Base-by-base conservation (phyloP, 2,888 invertebrate species). In the Calameuta filiformis region DNA sequence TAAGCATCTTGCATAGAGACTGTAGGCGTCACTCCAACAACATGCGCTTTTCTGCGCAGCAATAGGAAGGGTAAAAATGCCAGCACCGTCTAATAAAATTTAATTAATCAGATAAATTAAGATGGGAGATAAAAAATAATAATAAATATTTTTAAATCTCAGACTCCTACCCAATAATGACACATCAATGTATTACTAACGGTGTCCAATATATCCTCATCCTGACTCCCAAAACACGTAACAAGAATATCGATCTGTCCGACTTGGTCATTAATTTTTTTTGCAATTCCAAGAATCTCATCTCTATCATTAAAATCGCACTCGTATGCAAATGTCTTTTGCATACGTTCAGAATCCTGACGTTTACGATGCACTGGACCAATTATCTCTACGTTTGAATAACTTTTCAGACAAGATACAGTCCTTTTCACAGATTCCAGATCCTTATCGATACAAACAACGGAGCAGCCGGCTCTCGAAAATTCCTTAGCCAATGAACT, bases 21-120 rank as follows among this genome's bases (percentile, higher is more conserved):
- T 1, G 85, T 83, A 30, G 91, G 91, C n/a, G 89, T 88, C 1
- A 91, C 85, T 35, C 90, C 91, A 75, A 91, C 84, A 31, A 91
- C 80, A 75, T 89, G 84, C 4, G 88, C 88, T 77, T 83, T 87
- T 69, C 81, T 85, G 12, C 83, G 85, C 35, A 84, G 81, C 75
- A 90, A 30, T 87, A 91, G 86, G 6, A 85, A 81, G 9, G 91
- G 91, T 30, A 91, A 78, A 80, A 91, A 90, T 3, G 91, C 87
- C 56, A 91, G 75, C n/a, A 90, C 87, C 30, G 87, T 89, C 91
- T 91, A 76, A 30, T 80, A 81, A 80, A 77, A 68, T 12, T 68
- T 4, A 31, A 56, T 34, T 23, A 34, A 35, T 75, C 33, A 33
- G 68, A 40, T 78, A 30, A 56, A 76, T n/a, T 35, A 69, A 81